Percentiles rank a stretch among this genome's conserved stretches.
Evolutionary conservation across 2,888 invertebrate species (phyloP).

Genomic region (Muscina levida): DNA sequence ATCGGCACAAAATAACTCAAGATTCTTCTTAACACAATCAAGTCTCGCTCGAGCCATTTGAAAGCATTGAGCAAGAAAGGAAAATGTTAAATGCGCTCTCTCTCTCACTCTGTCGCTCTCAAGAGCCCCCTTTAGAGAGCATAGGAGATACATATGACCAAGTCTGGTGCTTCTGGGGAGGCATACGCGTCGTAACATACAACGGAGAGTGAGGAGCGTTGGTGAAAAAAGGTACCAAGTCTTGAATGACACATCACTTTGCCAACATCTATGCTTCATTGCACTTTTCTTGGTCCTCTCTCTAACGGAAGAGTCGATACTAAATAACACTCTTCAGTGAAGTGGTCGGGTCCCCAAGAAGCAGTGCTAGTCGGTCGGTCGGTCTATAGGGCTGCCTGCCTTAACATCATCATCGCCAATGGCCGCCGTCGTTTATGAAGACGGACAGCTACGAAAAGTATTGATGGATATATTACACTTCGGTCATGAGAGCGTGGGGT

Average conservation of each 20-base stretch:
- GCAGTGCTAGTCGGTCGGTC: background rate
- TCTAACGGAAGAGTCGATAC: too few species aligned
- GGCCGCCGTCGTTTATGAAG: background rate
- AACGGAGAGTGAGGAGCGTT: background rate
- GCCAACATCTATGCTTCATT: slow-evolving; percentile 16
- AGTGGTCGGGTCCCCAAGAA: slow-evolving; percentile 11
- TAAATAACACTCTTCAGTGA: slow-evolving; percentile 12
- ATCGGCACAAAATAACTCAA: slow-evolving; percentile 18
- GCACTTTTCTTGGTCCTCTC: slow-evolving; percentile 11
- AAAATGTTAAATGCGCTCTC: background rate
- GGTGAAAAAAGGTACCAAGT: background rate
- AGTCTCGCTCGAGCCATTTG: background rate
- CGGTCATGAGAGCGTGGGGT: background rate
- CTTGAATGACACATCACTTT: slow-evolving; percentile 11
- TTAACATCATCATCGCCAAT: slow-evolving; percentile 11
- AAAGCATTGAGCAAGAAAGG: background rate
- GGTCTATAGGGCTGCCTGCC: background rate
- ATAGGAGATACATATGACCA: too few species aligned
- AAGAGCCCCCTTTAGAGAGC: too few species aligned
- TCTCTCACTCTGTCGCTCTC: background rate
- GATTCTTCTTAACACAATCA: background rate
- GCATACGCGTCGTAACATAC: too few species aligned
- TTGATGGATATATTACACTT: slow-evolving; percentile 21
- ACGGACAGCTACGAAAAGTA: slow-evolving; percentile 12
- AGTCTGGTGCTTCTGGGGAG: too few species aligned